Evolutionary conservation across 2,888 invertebrate species (phyloP).

Genomic region (Aricia artaxerxes): DNA sequence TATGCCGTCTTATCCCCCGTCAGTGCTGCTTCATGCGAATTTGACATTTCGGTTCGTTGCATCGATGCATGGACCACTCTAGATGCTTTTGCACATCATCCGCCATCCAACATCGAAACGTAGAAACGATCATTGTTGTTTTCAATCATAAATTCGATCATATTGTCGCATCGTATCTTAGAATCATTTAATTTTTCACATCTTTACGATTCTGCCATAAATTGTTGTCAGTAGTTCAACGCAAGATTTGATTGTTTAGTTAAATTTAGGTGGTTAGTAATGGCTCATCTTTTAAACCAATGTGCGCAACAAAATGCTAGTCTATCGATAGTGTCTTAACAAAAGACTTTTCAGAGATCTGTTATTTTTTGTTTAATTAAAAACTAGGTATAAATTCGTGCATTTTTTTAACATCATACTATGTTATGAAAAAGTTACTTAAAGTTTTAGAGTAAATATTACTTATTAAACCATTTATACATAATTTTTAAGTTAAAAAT

Average conservation of each 20-base stretch:
- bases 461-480: too few species aligned
- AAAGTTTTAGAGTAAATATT: too few species aligned
- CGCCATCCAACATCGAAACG: slow-evolving; percentile 55
- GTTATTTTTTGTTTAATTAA: not conserved
- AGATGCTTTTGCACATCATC: slow-evolving; percentile 74
- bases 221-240: slow-evolving; percentile 10
- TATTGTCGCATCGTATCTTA: slow-evolving; percentile 45
- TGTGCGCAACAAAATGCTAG: not conserved
- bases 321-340: not conserved
- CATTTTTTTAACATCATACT: not conserved
- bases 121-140: slow-evolving; percentile 46
- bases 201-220: slow-evolving; percentile 25
- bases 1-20: slow-evolving; percentile 67
- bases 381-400: not conserved
- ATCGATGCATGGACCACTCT: slow-evolving; percentile 77
- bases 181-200: slow-evolving; percentile 45
- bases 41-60: slow-evolving; percentile 76
- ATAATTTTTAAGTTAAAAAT: not conserved
- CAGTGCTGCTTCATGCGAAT: slow-evolving; percentile 71
- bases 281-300: not conserved
- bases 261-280: slow-evolving; percentile 13
- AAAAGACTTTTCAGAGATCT: not conserved
- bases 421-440: too few species aligned
- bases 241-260: not conserved
- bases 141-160: slow-evolving; percentile 43